Evolutionary conservation across 2,797 vertebrate species (phyloP).

Genomic region (Hemibagrus guttatus): DNA sequence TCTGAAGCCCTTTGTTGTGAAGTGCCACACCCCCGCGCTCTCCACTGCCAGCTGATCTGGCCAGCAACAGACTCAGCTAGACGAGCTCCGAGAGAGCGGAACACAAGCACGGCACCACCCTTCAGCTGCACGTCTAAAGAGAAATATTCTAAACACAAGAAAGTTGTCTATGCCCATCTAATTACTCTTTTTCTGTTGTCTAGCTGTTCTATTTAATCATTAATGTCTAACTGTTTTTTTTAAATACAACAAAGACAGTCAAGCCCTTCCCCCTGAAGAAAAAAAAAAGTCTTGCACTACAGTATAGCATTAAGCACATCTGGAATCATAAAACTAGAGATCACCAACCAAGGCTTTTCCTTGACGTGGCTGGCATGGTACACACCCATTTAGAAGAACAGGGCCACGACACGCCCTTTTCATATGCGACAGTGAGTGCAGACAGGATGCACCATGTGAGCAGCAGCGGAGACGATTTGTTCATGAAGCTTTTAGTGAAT

Average conservation of each 20-base stretch:
- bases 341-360: background rate
- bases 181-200: too few relatives aligned
- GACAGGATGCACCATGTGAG: conserved; percentile 24
- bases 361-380: conserved; percentile 14
- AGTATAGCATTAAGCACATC: background rate
- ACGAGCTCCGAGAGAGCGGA: conserved; percentile 71
- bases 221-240: background rate
- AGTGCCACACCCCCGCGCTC: conserved; percentile 82
- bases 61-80: conserved; percentile 88
- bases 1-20: conserved; percentile 82
- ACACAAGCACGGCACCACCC: conserved; percentile 18
- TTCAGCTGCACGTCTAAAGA: background rate
- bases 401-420: conserved; percentile 18
- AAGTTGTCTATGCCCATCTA: background rate
- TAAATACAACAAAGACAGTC: conserved; percentile 6
- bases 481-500: background rate
- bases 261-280: background rate
- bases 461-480: conserved; percentile 9
- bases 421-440: conserved; percentile 33
- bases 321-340: conserved; percentile 20
- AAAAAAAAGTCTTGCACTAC: background rate
- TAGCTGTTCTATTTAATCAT: background rate
- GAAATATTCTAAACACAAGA: background rate
- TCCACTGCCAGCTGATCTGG: conserved; percentile 86
- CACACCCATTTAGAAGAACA: conserved; percentile 34